Base-by-base conservation (phyloP, 2,888 invertebrate genomes). In the Liopterus haemorrhoidalis region DNA sequence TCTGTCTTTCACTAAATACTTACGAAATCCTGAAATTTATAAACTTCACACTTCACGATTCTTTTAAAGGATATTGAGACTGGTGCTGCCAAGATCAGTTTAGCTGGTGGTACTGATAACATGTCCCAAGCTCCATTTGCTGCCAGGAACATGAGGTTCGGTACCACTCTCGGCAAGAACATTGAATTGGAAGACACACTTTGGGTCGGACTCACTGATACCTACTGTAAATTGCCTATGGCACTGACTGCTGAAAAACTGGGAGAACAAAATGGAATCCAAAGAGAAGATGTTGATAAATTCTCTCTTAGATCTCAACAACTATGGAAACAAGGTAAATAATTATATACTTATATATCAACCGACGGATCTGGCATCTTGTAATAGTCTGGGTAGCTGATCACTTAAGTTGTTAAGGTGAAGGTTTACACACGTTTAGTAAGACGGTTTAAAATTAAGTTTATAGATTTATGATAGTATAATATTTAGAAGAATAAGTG, bases 211-310 rank as follows among this genome's bases (percentile, higher is more conserved):
- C 75, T 97, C 2, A 83, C 87, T 0, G 97, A 99, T 64, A 76
- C 82, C 0, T 83, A 89, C 67, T 90, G 91, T 62, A 87, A 90
- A 51, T 72, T 91, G 22, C 92, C 96, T 0, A 97, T 97, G 97
- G 96, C 90, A 2, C 68, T 94, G 61, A 97, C 97, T 0, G 94
- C 94, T 1, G 94, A 94, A 70, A 94, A 93, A 65, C 73, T 95
- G 33, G 93, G 90, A 0, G 87, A 81, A 44, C 81, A 93, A 65
- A 91, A 81, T 61, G 81, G 82, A 36, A 72, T 95, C 36, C 80
- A 82, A 2, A 75, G 87, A 47, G 82, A 86, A 52, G 86, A 90
- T 57, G 85, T 86, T 37, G 96, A 97, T 62, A 74, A 80, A 51
- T 96, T 83, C 68, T 83, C 95, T 1, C 63, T 92, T 2, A 73